phyloP scores from a whole-genome alignment of 2,888 invertebrate species.

The Polymixis flavicincta region DNA sequence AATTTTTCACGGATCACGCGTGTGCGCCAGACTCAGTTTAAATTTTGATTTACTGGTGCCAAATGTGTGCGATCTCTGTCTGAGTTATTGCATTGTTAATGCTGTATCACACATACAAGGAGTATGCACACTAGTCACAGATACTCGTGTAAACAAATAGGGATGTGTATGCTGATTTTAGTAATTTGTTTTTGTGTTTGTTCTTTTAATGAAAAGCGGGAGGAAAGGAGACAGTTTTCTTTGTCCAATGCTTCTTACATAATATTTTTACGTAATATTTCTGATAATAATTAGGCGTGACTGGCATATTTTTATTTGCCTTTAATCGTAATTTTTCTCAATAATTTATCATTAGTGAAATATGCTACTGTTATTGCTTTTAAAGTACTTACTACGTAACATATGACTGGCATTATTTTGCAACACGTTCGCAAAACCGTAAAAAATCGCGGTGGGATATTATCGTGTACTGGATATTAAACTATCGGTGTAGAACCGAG shows the following conservation, averaged over 20 bases:
- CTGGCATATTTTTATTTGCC: neutral
- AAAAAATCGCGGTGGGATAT: no score
- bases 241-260: neutral
- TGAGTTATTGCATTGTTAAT: constrained; percentile 81
- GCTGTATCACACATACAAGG: constrained; percentile 43
- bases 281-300: neutral
- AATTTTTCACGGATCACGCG: constrained; percentile 87
- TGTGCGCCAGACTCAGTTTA: constrained; percentile 70
- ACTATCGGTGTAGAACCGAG: no score
- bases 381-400: neutral
- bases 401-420: neutral
- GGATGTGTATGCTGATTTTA: neutral
- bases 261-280: neutral
- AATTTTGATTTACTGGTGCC: constrained; percentile 85
- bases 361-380: neutral
- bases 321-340: neutral
- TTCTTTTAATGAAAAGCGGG: neutral
- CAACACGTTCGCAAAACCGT: no score
- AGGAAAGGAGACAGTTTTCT: neutral
- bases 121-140: constrained; percentile 1
- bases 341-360: neutral
- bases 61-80: constrained; percentile 84
- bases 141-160: neutral
- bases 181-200: neutral
- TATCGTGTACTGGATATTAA: no score